Evolutionary conservation across 2,888 invertebrate genomes (phyloP).

Genomic region (Lordiphosa fenestrarum): DNA sequence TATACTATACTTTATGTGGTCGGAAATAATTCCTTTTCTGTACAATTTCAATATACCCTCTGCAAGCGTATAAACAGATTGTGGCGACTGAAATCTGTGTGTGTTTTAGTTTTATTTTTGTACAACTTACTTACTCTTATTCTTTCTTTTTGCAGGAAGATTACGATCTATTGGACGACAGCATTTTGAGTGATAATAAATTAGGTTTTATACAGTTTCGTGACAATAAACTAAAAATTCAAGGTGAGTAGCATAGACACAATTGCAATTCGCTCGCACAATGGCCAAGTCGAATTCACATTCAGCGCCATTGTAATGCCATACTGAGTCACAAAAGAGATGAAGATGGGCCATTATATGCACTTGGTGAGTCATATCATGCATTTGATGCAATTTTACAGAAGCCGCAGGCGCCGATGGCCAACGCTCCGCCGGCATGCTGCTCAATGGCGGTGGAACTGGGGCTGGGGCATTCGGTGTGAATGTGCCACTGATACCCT

Average conservation of each 20-base stretch:
- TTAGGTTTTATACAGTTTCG: conserved; percentile 80
- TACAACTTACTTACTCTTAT: neutral
- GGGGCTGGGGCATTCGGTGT: conserved; percentile 50
- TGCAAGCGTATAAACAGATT: too few species aligned
- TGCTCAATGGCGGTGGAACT: conserved; percentile 61
- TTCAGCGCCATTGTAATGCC: conserved; percentile 13
- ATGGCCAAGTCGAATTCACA: conserved; percentile 26
- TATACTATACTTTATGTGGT: too few species aligned
- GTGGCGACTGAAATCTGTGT: too few species aligned
- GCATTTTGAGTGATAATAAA: conserved; percentile 79
- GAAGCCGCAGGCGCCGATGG: conserved; percentile 74
- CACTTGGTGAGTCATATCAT: conserved; percentile 41
- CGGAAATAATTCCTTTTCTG: too few species aligned
- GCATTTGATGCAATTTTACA: conserved; percentile 37
- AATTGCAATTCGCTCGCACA: conserved; percentile 40
- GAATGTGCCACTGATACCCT: conserved; percentile 78
- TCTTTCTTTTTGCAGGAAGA: conserved; percentile 73
- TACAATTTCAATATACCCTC: too few species aligned
- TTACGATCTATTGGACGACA: conserved; percentile 78
- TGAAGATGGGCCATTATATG: conserved; percentile 33
- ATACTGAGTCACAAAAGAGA: conserved; percentile 40
- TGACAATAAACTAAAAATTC: conserved; percentile 80
- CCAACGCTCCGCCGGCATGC: conserved; percentile 72
- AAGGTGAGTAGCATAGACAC: conserved; percentile 73
- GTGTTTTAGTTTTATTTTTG: neutral